Conservation (phyloP, 2,113 vertebrate genomes). For the Sphyrna mokarran region DNA sequence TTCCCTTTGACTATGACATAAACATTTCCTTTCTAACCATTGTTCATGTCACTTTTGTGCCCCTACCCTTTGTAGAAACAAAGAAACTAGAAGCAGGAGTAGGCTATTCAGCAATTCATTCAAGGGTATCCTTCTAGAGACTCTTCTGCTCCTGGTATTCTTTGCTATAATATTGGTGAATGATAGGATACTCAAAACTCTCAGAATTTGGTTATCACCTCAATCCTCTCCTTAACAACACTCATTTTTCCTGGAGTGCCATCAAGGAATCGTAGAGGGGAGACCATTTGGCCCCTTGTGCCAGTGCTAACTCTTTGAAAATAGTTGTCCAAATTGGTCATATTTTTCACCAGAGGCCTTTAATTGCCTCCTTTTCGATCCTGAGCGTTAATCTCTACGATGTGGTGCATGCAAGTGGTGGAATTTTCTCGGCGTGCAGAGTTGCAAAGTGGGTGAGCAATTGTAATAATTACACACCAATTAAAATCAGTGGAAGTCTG, state of each 20-base stretch:
- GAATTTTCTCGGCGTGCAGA: neutral
- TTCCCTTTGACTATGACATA: neutral
- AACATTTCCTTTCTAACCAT: neutral
- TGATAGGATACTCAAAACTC: neutral
- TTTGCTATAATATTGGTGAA: neutral
- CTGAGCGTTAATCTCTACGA: neutral
- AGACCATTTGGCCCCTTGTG: neutral
- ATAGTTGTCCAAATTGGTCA: neutral
- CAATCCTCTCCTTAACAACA: neutral
- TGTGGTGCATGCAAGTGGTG: neutral
- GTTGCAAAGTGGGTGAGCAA: conserved; percentile 4
- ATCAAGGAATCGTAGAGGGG: neutral
- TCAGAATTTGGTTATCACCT: neutral
- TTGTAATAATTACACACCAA: neutral
- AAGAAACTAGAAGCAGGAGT: no score
- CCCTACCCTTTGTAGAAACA: neutral
- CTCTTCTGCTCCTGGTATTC: neutral
- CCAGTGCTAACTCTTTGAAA: neutral
- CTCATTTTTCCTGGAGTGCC: neutral
- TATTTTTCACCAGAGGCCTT: neutral
- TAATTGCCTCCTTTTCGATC: neutral
- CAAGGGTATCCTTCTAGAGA: neutral
- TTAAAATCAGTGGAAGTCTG: conserved; percentile 19
- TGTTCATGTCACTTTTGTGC: neutral
- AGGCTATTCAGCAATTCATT: neutral